Conservation (phyloP, 2,888 invertebrate species). For the Opisthograptis luteolata region DNA sequence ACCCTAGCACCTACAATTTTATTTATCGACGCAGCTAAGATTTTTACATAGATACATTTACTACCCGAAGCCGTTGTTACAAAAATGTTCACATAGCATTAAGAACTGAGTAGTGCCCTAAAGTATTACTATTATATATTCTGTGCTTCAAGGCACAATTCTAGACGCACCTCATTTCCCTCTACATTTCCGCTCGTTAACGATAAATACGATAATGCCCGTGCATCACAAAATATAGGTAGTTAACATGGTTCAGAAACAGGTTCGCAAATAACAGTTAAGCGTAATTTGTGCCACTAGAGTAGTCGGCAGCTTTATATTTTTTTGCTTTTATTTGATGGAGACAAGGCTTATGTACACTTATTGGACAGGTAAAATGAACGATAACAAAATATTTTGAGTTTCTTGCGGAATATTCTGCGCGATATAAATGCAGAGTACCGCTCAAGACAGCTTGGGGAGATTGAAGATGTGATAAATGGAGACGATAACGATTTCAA, state of each 20-base stretch:
- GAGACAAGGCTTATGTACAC: slow-evolving; percentile 36
- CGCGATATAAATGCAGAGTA: slow-evolving; percentile 37
- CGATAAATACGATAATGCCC: slow-evolving; percentile 70
- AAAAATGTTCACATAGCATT: slow-evolving; percentile 51
- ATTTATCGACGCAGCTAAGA: too few species aligned
- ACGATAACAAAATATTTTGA: slow-evolving; percentile 43
- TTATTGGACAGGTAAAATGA: slow-evolving; percentile 46
- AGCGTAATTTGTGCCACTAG: slow-evolving; percentile 66
- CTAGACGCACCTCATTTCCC: slow-evolving; percentile 61
- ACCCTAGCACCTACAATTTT: too few species aligned
- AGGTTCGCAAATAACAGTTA: slow-evolving; percentile 69
- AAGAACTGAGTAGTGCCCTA: slow-evolving; percentile 56
- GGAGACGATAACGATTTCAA: slow-evolving; percentile 40
- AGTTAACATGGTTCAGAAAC: slow-evolving; percentile 64
- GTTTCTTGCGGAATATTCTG: slow-evolving; percentile 59
- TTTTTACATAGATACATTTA: slow-evolving; percentile 42
- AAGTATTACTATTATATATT: too few species aligned
- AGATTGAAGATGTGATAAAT: slow-evolving; percentile 55
- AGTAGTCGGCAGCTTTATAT: slow-evolving; percentile 47
- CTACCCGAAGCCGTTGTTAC: slow-evolving; percentile 41
- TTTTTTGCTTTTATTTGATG: slow-evolving; percentile 43
- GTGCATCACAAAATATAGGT: slow-evolving; percentile 70
- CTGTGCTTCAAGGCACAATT: slow-evolving; percentile 59
- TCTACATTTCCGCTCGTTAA: slow-evolving; percentile 70
- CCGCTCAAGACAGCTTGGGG: slow-evolving; percentile 40